These are phyloP conservation scores for Nudaria mundana DNA, from an alignment of 2,888 invertebrate genomes.

Conservation along the genomic window DNA sequence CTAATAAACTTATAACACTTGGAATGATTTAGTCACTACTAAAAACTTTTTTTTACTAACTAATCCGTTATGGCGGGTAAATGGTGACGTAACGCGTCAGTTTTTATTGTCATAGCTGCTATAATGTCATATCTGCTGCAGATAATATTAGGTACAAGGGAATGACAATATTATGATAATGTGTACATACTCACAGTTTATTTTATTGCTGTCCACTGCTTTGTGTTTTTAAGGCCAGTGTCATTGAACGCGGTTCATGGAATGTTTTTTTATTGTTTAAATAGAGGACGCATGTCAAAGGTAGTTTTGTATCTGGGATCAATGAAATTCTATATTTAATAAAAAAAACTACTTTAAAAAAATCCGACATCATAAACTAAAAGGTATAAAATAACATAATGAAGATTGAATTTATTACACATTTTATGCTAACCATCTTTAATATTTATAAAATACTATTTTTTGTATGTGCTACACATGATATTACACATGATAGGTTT, in stretches of 20 bases:
- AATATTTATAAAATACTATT: too few species aligned
- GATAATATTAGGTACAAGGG: too few species aligned
- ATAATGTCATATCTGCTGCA: too few species aligned
- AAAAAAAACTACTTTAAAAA: not conserved
- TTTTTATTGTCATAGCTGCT: slow-evolving; percentile 31
- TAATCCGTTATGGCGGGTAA: slow-evolving; percentile 31
- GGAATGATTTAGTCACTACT: slow-evolving; percentile 22
- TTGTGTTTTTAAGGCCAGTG: slow-evolving; percentile 36
- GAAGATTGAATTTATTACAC: too few species aligned
- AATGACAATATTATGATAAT: slow-evolving; percentile 37
- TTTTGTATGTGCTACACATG: too few species aligned
- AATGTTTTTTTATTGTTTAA: slow-evolving; percentile 12
- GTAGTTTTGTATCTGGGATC: too few species aligned
- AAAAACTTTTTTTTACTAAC: slow-evolving; percentile 9
- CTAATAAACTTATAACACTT: not conserved
- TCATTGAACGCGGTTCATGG: slow-evolving; percentile 6
- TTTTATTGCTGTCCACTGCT: slow-evolving; percentile 45
- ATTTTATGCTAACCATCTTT: too few species aligned
- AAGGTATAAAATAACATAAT: too few species aligned
- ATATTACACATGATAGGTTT: too few species aligned
- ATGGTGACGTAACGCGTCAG: slow-evolving; percentile 37
- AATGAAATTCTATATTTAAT: not conserved
- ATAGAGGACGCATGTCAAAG: too few species aligned
- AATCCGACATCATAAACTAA: too few species aligned
- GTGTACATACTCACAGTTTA: slow-evolving; percentile 39